Evolutionary conservation across 2,888 invertebrate genomes (phyloP), one percentile per base, ranked within the genome.

Genomic region (Synergus umbraculus): DNA sequence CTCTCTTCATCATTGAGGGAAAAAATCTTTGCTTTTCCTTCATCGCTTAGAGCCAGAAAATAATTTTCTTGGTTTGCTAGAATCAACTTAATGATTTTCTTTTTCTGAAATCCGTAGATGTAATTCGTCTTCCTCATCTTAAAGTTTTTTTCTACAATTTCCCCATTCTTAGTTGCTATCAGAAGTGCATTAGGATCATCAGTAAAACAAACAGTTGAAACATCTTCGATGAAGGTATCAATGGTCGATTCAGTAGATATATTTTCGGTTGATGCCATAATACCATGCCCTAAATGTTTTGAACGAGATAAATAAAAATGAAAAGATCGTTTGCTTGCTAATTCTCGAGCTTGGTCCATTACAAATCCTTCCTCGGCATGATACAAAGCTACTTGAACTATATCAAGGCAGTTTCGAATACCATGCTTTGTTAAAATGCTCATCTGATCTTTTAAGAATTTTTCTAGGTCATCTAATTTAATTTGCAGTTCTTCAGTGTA

Each of bases 301-400:
- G 93, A 91, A 86, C 95, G 94, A 78, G 95, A 94, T 84, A 96
- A 94, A 88, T 96, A 96, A 13, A 95, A 92, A 54, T 93, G 93
- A 7, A 92, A 90, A 54, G 93, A 92, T 79, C 92, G 91, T 18
- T 92, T 91, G 43, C 90, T 91, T 0, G 95, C 95, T 4, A 95
- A 89, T 76, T 93, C 89, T 37, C 92, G 90, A 0, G 95, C 95
- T 81, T 93, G 93, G 37, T 93, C 91, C 84, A 94, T 94, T 0
- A 96, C 93, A 54, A 92, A 92, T 41, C 94, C 95, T 79, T 93
- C 93, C 49, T 93, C 92, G n/a, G 94, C 93, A 88, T 95, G 93
- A 85, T 95, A 95, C 41, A 96, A 91, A 4, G 95, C 95, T 84
- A 95, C 94, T 89, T 96, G 96, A 22, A 96, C 92, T 65, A 96